Evolutionary conservation across 2,888 invertebrate genomes (phyloP).

Genomic region (Galerucella calmariensis): DNA sequence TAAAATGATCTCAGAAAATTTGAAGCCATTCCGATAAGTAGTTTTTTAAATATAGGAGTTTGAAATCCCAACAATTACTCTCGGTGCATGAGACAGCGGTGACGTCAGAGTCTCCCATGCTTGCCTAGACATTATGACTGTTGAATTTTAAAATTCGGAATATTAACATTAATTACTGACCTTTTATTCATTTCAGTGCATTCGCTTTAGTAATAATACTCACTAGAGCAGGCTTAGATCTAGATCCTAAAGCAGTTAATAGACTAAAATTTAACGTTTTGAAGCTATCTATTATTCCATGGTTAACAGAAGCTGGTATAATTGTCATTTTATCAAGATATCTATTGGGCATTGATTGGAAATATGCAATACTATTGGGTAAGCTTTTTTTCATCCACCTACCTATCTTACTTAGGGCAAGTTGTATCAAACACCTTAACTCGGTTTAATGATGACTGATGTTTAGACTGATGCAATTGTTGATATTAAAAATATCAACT

Average conservation of each 20-base stretch:
- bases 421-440: too few relatives aligned
- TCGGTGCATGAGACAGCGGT: too few relatives aligned
- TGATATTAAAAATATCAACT: too few relatives aligned
- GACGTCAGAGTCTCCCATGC: too few relatives aligned
- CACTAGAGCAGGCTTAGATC: slow-evolving; percentile 91
- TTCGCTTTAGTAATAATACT: slow-evolving; percentile 92
- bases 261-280: slow-evolving; percentile 84
- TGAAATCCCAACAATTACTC: too few relatives aligned
- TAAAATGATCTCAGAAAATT: too few relatives aligned
- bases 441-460: too few relatives aligned
- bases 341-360: slow-evolving; percentile 84
- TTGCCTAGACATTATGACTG: too few relatives aligned
- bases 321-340: slow-evolving; percentile 78
- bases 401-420: slow-evolving; percentile 1
- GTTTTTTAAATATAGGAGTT: too few relatives aligned
- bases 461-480: too few relatives aligned
- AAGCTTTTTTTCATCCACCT: neutral
- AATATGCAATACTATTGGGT: slow-evolving; percentile 82
- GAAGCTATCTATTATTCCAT: slow-evolving; percentile 87
- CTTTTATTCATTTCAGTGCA: slow-evolving; percentile 72
- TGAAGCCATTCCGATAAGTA: too few relatives aligned
- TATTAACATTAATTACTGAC: neutral
- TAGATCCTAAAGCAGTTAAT: slow-evolving; percentile 88
- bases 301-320: slow-evolving; percentile 81
- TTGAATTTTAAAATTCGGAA: too few relatives aligned